phyloP scores from a whole-genome alignment of 2,113 vertebrate species.

The Indicator maculatus region DNA sequence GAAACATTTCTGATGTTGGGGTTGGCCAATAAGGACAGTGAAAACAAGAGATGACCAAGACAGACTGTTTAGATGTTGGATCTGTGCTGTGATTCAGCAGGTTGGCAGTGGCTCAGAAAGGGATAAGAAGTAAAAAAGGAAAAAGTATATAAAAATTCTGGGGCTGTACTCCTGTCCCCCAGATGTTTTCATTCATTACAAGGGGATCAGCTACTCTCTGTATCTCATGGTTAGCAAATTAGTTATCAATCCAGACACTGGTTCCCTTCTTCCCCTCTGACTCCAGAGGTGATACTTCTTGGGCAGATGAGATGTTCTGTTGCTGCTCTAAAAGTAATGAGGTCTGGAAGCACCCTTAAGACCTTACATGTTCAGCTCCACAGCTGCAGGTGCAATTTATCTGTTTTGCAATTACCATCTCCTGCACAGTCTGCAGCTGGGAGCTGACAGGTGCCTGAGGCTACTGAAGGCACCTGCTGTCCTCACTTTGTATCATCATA shows the following conservation, averaged over 20 bases:
- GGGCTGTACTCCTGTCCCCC: not conserved
- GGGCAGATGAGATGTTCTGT: not conserved
- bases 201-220: rapidly evolving
- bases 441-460: not conserved
- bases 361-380: not conserved
- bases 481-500: not conserved
- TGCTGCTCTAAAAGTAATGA: not conserved
- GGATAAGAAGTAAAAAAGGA: not conserved
- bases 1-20: not conserved
- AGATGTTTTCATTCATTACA: not conserved
- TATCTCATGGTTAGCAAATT: not conserved
- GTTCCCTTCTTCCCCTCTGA: not conserved
- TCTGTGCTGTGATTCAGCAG: not conserved
- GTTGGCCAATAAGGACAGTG: not conserved
- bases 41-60: not conserved
- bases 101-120: not conserved
- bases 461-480: not conserved
- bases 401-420: not conserved
- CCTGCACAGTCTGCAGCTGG: not conserved
- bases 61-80: not conserved
- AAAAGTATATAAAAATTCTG: not conserved
- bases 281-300: not conserved
- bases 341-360: not conserved
- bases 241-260: not conserved
- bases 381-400: not conserved